phyloP scores from a whole-genome alignment of 2,113 vertebrate species.

The Ovis aries region DNA sequence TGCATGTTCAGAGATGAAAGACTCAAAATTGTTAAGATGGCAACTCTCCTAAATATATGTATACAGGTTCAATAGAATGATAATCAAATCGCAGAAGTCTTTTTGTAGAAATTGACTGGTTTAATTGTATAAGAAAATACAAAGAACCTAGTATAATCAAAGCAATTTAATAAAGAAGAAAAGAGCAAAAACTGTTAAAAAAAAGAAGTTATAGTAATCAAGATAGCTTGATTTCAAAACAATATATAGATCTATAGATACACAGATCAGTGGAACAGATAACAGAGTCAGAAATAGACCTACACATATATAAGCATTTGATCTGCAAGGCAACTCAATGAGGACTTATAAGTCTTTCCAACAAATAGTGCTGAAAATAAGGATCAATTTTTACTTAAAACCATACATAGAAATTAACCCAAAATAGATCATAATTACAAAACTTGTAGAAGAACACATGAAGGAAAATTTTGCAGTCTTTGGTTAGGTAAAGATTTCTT shows the following conservation, averaged over 20 bases:
- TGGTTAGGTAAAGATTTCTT: background rate
- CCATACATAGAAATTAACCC: background rate
- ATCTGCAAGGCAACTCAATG: background rate
- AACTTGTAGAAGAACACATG: background rate
- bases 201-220: background rate
- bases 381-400: background rate
- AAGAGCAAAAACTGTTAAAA: background rate
- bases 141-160: background rate
- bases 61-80: background rate
- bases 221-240: background rate
- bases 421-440: background rate
- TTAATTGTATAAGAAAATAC: background rate
- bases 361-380: background rate
- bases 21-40: background rate
- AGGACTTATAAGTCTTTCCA: background rate
- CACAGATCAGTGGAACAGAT: background rate
- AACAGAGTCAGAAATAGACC: background rate
- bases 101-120: background rate
- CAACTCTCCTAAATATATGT: background rate
- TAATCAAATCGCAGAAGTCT: background rate
- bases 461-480: background rate
- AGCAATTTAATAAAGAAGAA: background rate
- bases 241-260: background rate
- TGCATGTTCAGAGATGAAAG: background rate
- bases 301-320: background rate